Evolutionary conservation across 2,888 invertebrate species (phyloP), one percentile per base, ranked within the genome.

Genomic region (Sceliomorpha sp.): DNA sequence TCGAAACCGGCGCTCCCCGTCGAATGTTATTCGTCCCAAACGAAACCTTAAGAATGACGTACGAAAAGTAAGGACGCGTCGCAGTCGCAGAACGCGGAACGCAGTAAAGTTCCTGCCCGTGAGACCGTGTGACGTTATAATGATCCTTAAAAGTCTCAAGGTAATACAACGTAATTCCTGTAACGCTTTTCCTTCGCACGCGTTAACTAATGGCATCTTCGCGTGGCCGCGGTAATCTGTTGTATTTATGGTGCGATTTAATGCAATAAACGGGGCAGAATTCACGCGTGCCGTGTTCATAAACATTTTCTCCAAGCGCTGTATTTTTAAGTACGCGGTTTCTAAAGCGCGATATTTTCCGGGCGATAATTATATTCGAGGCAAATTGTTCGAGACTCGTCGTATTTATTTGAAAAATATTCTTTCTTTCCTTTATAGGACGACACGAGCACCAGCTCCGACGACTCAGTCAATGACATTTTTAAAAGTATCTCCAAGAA

Each of bases 401-500:
- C n/a, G n/a, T n/a, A n/a, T n/a, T n/a, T n/a, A n/a, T n/a, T n/a
- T n/a, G n/a, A n/a, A n/a, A n/a, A n/a, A n/a, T n/a, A 32, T 32
- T 39, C 42, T 53, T 66, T 4, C 78, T n/a, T n/a, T n/a, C n/a
- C n/a, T n/a, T n/a, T n/a, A n/a, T n/a, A 87, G 88, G 87, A 86
- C 60, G 85, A 87, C 64, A 77, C 76, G 58, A 86, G 84, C 42
- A 83, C 78, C 50, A 83, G 80, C 71, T 86, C 86, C 36, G 84
- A 83, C 42, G 87, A 87, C 24, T 86, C 86, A 7, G 76, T 80
- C 27, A 82, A 83, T 55, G 88, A 88, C 45, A 94, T 94, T 44
- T 98, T 97, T 89, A 92, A 94, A 75, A 93, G 93, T 76, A 92
- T 97, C 66, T 92, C 94, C 26, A 93, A 92, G 80, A 94, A 93